A percentile compares a stretch with the other conserved stretches of the same genome.
These are phyloP conservation scores for Macrotrachela quadricornifera DNA, from an alignment of 1,140 invertebrate species.

Conservation along the genomic window DNA sequence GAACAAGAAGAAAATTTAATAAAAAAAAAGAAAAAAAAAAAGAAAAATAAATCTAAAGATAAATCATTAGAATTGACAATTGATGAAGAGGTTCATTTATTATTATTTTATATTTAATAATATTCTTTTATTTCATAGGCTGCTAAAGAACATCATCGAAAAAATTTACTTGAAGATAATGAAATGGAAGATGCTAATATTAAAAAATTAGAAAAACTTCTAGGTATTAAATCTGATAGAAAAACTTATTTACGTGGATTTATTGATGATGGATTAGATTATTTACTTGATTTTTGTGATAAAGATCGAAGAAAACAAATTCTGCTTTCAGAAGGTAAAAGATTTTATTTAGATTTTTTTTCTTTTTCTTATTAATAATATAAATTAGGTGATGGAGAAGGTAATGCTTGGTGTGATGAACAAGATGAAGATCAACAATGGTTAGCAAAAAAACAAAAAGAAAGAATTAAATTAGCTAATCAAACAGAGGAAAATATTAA, in stretches of 20 bases:
- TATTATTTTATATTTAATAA: too few relatives aligned
- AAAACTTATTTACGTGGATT: constrained; percentile 2
- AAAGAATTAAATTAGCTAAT: neutral
- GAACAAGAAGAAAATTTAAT: too few relatives aligned
- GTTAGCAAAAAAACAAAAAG: neutral
- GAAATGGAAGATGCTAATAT: constrained; percentile 5
- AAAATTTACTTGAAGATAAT: constrained; percentile 6
- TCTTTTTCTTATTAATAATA: too few relatives aligned
- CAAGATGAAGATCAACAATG: constrained; percentile 1
- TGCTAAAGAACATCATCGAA: neutral
- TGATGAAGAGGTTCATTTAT: too few relatives aligned
- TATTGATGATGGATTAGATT: constrained; percentile 5
- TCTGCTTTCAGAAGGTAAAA: neutral
- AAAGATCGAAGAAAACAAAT: constrained; percentile 1
- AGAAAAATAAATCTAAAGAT: neutral
- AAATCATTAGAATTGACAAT: too few relatives aligned
- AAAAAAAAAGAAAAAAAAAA: neutral
- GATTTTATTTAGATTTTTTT: neutral
- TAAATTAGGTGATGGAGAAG: neutral
- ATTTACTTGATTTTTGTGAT: constrained; percentile 8
- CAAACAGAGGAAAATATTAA: neutral
- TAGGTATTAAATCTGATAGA: constrained; percentile 6
- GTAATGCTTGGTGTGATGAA: neutral
- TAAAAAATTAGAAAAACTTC: constrained; percentile 1
- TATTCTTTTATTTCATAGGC: too few relatives aligned